Evolutionary conservation across 2,797 vertebrate species (phyloP), one percentile per base, ranked within the genome.

Genomic region (Syncerus caffer): DNA sequence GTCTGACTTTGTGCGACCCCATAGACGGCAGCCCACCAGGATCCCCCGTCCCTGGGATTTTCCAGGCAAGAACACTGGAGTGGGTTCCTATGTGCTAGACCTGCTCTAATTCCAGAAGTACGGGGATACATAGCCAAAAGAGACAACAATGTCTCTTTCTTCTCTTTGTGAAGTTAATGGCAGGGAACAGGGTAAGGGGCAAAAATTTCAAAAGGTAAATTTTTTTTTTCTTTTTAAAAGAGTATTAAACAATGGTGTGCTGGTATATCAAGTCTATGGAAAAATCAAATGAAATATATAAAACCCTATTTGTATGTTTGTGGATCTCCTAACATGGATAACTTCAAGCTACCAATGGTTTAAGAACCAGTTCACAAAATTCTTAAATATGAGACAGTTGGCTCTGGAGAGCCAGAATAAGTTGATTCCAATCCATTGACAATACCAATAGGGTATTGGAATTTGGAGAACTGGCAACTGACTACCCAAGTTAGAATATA

Each of bases 121-220:
- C 19, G 38, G 25, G 15, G 47, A 7, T 27, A 55, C 1, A 9
- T 29, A 15, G 21, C 50, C 60, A 51, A 31, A 8, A 80, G 78
- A 93, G 88, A 3, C 4, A 47, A 57, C 1, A 25, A 8, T 31
- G 21, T 2, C 23, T 6, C 34, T 1, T 11, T 96, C 8, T 13
- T 95, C 10, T 27, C 19, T 80, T 83, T 83, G 5, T 71, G 45
- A 45, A 17, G 31, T 3, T 79, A 90, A 74, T 58, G 6, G 23
- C 11, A 76, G 34, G 16, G 9, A 86, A 27, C 2, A 0, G 10
- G 34, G 5, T 34, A 11, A 12, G 5, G 50, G 2, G 31, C 1
- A 76, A 83, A 82, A 64, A 31, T 47, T 23, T 31, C 17, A 76
- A 85, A 88, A 89, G 23, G 2, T 47, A 50, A 79, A 7, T 7